Percentiles rank a stretch among this genome's conserved stretches.
These are phyloP conservation scores for Gallinago undulata DNA, from an alignment of 2,113 vertebrate species.

Conservation along the genomic window DNA sequence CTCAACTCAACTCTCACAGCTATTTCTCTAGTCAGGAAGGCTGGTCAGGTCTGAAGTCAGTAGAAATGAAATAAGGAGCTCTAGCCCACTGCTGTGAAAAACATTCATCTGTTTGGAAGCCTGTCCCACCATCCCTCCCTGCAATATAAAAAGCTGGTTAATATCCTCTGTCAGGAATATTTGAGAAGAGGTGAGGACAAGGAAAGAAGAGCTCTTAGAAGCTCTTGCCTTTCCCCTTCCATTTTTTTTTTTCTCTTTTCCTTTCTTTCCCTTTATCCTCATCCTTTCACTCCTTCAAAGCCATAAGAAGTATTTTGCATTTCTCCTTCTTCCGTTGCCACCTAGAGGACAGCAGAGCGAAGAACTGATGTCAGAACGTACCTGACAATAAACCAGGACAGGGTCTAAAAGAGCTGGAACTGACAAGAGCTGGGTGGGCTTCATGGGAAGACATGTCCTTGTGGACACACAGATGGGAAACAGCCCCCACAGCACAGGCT, in stretches of 20 bases:
- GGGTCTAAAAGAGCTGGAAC: neutral
- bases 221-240: neutral
- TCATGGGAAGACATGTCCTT: neutral
- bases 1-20: neutral
- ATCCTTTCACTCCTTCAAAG: neutral
- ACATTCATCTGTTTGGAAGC: neutral
- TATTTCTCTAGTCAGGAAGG: neutral
- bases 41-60: neutral
- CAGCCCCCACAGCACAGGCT: neutral
- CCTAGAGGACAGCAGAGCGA: neutral
- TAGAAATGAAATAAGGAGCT: neutral
- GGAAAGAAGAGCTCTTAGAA: neutral
- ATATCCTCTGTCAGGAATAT: neutral
- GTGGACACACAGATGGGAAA: neutral
- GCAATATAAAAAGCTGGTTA: neutral
- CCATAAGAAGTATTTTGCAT: neutral
- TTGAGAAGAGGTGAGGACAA: neutral
- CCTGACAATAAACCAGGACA: rapidly evolving
- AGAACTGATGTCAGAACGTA: neutral
- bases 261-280: neutral
- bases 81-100: neutral
- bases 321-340: slow-evolving; percentile 41
- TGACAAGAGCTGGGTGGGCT: rapidly evolving
- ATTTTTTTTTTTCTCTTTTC: neutral
- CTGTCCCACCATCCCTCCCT: neutral